Evolutionary conservation across 1,140 invertebrate species (phyloP), one percentile per base, ranked within the genome.

Genomic region (Tenebrio molitor): DNA sequence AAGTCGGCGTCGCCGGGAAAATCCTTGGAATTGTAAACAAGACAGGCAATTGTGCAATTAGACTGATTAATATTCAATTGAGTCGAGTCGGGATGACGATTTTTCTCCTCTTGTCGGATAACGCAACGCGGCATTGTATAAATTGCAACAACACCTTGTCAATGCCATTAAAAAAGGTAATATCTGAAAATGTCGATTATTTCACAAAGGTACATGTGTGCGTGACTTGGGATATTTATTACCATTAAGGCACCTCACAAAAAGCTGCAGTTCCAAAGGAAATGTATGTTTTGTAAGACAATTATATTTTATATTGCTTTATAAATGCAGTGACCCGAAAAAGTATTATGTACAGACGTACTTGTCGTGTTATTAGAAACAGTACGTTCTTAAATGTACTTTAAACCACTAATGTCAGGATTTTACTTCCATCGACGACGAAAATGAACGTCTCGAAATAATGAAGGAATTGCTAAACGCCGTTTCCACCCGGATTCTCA

Each of bases 261-360:
- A 44, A 66, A 66, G 14, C 25, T 4, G n/a, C 25, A 41, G 12
- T 66, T 42, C 21, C 36, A 66, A 66, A 41, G 64, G 64, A 66
- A 66, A 66, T 66, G 64, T 66, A 62, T 62, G 39, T 66, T 66
- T 66, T 66, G 42, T 66, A 66, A 42, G 42, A 66, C 23, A 66
- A 66, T 66, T 66, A 66, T 66, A 66, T 42, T 44, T 42, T 29
- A 44, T 44, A 66, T 66, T 66, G 42, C 36, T 66, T 66, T 66
- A 66, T 66, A 66, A 66, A 42, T 66, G 42, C 42, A 65, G 21
- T 58, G 50, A 58, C 50, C 50, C 50, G 50, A 58, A 58, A 58
- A 58, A 58, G 50, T 58, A 58, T 25, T 29, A 58, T 29, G 50
- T 58, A 58, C 14, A 23, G 29, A 58, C 50, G 23, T 58, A 58